These are phyloP conservation scores for Dicyrtomina minuta DNA, from an alignment of 2,888 invertebrate species.

Conservation along the genomic window DNA sequence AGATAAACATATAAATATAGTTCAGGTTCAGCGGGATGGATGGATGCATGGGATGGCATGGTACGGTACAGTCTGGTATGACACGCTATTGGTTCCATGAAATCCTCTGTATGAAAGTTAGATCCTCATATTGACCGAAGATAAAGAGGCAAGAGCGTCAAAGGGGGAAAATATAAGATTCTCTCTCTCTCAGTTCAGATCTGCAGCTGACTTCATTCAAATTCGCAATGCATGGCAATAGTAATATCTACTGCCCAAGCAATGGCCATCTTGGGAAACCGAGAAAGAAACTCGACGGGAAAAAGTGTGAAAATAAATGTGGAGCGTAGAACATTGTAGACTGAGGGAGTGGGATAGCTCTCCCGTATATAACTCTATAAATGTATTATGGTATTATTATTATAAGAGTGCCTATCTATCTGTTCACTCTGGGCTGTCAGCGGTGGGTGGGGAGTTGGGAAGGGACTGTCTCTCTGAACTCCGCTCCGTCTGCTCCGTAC, in stretches of 20 bases:
- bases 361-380: no score
- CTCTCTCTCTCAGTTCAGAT: not conserved
- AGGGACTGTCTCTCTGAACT: no score
- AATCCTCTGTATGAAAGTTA: not conserved
- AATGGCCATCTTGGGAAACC: constrained; percentile 23
- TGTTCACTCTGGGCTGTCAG: constrained; percentile 1
- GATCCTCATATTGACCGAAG: constrained; percentile 15
- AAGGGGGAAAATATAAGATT: not conserved
- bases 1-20: no score
- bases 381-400: no score
- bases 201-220: constrained; percentile 18
- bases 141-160: constrained; percentile 9
- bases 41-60: not conserved
- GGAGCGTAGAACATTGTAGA: not conserved
- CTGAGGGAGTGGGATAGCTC: not conserved
- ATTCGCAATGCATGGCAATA: constrained; percentile 28
- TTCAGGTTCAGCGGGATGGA: no score
- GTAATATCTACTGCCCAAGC: constrained; percentile 18
- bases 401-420: not conserved
- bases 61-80: no score
- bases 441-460: no score
- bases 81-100: no score
- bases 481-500: not conserved
- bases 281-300: constrained; percentile 2
- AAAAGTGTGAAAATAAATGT: not conserved